phyloP scores from a whole-genome alignment of 2,113 vertebrate genomes.

The Lethenteron camtschaticum region DNA sequence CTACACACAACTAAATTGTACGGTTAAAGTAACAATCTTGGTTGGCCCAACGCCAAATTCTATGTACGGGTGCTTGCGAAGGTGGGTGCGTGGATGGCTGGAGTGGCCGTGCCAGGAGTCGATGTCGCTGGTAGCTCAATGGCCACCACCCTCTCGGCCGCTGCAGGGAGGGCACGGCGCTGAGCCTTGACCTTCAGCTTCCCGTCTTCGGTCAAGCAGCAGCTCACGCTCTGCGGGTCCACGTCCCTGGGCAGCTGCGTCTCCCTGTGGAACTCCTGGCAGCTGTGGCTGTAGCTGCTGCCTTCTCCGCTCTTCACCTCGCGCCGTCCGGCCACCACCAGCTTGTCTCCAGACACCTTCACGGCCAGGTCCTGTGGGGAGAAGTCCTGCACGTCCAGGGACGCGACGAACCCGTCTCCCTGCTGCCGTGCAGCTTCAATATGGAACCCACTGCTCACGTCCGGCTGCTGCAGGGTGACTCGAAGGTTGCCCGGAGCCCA shows the following conservation, averaged over 20 bases:
- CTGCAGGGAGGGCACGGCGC: not conserved
- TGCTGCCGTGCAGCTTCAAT: too few species aligned
- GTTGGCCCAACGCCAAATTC: too few species aligned
- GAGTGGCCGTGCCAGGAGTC: too few species aligned
- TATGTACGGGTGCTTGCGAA: too few species aligned
- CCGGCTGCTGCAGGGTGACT: too few species aligned
- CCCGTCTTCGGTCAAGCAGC: not conserved
- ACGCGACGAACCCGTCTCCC: not conserved
- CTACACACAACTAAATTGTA: too few species aligned
- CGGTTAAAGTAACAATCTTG: too few species aligned
- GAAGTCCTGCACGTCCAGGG: not conserved
- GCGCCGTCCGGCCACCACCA: conserved; percentile 2
- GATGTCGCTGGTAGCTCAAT: not conserved
- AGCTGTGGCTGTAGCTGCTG: not conserved
- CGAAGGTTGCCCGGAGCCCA: too few species aligned
- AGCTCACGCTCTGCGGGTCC: conserved; percentile 5
- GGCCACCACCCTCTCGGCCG: not conserved
- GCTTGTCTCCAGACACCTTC: not conserved
- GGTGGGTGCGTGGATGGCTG: too few species aligned
- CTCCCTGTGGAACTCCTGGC: not conserved
- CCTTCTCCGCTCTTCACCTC: not conserved
- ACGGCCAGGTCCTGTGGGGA: conserved; percentile 1
- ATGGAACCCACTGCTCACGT: too few species aligned
- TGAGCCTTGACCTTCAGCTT: conserved; percentile 1
- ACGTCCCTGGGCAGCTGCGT: conserved; percentile 3